Conservation (phyloP, 2,888 invertebrate species). For the Lycaena phlaeas region DNA sequence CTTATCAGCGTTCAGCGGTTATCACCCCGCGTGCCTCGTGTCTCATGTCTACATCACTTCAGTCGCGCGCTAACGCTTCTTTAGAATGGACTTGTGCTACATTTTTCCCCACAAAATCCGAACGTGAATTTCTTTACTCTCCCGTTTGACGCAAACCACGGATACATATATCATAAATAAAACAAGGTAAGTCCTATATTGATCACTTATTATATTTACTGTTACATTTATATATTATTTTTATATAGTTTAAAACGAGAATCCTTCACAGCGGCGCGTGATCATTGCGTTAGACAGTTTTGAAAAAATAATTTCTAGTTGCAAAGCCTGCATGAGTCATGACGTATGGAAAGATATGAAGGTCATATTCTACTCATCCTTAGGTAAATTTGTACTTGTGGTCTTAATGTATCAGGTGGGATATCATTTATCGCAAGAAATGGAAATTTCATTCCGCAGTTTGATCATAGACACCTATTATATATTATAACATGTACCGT, state of each 20-base stretch:
- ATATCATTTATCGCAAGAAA: conserved; percentile 36
- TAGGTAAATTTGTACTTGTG: conserved; percentile 45
- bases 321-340: conserved; percentile 26
- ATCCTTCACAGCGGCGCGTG: conserved; percentile 23
- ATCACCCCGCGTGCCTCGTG: conserved; percentile 56
- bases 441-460: conserved; percentile 8
- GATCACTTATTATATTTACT: conserved; percentile 13
- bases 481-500: too few species aligned
- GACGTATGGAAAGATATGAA: conserved; percentile 25
- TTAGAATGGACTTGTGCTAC: conserved; percentile 34
- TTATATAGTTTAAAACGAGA: not conserved
- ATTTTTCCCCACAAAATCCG: conserved; percentile 22
- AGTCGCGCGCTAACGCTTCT: conserved; percentile 53
- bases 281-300: conserved; percentile 24
- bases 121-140: conserved; percentile 20
- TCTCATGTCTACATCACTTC: conserved; percentile 27
- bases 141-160: not conserved
- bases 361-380: conserved; percentile 27
- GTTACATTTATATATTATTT: not conserved
- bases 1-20: conserved; percentile 65
- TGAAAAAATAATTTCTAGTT: conserved; percentile 22
- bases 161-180: not conserved
- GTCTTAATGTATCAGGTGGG: conserved; percentile 48
- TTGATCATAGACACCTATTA: too few species aligned
- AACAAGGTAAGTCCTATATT: conserved; percentile 12